A percentile compares a stretch with the other conserved stretches of the same genome.
Evolutionary conservation across 2,113 vertebrate species (phyloP).

Genomic region (Pycnonotus jocosus): DNA sequence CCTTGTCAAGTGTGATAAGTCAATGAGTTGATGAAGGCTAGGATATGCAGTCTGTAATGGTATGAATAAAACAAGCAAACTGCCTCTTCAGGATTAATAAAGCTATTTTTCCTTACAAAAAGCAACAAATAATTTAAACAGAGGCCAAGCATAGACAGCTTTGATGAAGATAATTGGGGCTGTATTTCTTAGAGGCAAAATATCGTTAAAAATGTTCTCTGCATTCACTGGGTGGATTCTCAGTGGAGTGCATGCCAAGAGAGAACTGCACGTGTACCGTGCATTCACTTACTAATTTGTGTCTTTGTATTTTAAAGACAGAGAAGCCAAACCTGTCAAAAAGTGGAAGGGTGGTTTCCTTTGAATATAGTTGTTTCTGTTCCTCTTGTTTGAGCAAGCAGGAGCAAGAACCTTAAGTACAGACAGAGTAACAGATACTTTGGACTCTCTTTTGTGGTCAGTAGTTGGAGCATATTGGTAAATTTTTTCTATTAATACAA

Average conservation of each 20-base stretch:
- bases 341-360: neutral
- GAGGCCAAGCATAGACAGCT: neutral
- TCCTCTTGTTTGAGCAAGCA: neutral
- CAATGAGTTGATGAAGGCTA: neutral
- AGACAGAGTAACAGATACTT: neutral
- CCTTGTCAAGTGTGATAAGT: neutral
- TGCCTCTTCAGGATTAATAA: neutral
- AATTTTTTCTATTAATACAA: neutral
- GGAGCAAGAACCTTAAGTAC: neutral
- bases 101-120: neutral
- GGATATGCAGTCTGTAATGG: fast-evolving
- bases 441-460: neutral
- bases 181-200: neutral
- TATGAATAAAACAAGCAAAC: neutral
- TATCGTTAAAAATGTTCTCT: neutral
- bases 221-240: neutral
- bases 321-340: neutral
- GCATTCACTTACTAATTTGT: neutral
- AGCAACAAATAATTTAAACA: neutral
- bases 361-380: neutral
- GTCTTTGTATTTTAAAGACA: neutral
- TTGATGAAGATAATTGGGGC: constrained; percentile 12
- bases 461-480: neutral
- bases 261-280: neutral
- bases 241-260: neutral